Percentiles rank a stretch among this genome's conserved stretches.
These are phyloP conservation scores for Psittacula echo DNA, from an alignment of 2,797 vertebrate species.

Conservation along the genomic window DNA sequence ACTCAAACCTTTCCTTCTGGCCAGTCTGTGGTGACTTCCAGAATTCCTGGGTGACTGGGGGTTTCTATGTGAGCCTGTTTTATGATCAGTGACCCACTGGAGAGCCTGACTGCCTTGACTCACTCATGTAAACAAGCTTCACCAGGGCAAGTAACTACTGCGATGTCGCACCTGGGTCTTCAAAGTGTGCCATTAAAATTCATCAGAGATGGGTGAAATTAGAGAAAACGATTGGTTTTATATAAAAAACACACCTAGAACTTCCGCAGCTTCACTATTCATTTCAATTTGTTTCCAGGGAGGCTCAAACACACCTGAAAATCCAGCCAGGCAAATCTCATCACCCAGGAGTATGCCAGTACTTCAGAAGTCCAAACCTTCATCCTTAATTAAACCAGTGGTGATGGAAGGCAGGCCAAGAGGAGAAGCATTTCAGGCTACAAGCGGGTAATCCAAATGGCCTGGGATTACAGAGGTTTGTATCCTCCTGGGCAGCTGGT, in stretches of 20 bases:
- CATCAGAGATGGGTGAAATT: neutral
- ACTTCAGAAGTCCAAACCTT: neutral
- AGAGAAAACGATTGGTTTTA: neutral
- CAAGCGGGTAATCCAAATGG: neutral
- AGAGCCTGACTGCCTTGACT: neutral
- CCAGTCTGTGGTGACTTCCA: neutral
- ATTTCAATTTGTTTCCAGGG: neutral
- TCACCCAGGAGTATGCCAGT: neutral
- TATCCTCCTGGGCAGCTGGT: neutral
- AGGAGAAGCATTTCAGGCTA: neutral
- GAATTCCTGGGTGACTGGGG: neutral
- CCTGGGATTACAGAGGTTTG: neutral
- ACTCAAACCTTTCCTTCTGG: neutral
- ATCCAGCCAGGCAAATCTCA: neutral
- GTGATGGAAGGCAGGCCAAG: neutral
- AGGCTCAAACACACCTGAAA: neutral
- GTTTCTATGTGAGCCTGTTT: neutral
- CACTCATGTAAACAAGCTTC: neutral
- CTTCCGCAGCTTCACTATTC: neutral
- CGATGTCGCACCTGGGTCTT: neutral
- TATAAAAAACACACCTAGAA: neutral
- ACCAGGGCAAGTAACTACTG: neutral
- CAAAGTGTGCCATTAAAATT: accelerated
- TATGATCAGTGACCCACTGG: neutral
- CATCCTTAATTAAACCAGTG: neutral